Evolutionary conservation across 1,140 invertebrate genomes (phyloP).

Genomic region (Asbolus verrucosus): DNA sequence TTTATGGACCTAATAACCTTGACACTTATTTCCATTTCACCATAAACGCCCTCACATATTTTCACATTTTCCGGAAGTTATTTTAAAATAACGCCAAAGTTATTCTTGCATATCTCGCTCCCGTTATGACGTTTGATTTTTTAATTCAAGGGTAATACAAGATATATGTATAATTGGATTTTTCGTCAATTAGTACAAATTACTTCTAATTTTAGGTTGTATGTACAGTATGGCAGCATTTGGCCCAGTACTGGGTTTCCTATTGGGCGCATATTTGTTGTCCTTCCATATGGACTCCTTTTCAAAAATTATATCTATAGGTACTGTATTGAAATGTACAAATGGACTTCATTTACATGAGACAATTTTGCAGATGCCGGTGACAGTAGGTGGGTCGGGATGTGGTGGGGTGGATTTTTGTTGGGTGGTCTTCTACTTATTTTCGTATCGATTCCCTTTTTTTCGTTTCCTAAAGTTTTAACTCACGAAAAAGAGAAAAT

Average conservation of each 20-base stretch:
- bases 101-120: conserved; percentile 8
- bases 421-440: conserved; percentile 84
- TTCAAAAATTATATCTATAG: conserved; percentile 77
- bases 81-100: too few species aligned
- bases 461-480: conserved; percentile 89
- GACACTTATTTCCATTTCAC: conserved; percentile 13
- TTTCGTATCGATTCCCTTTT: conserved; percentile 87
- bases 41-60: neutral
- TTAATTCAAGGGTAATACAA: neutral
- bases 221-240: conserved; percentile 95
- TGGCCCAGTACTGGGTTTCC: conserved; percentile 91
- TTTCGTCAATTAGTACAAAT: too few species aligned
- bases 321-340: conserved; percentile 66
- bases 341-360: neutral
- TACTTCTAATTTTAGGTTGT: conserved; percentile 73
- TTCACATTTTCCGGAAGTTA: conserved; percentile 1
- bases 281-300: conserved; percentile 91
- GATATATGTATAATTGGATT: too few species aligned
- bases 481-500: conserved; percentile 87
- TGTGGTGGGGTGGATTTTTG: conserved; percentile 96
- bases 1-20: conserved; percentile 4
- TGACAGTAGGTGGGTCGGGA: conserved; percentile 90
- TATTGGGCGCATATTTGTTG: conserved; percentile 90
- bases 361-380: conserved; percentile 72
- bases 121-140: neutral